phyloP scores from a whole-genome alignment of 2,797 vertebrate species.

The Acomys russatus region DNA sequence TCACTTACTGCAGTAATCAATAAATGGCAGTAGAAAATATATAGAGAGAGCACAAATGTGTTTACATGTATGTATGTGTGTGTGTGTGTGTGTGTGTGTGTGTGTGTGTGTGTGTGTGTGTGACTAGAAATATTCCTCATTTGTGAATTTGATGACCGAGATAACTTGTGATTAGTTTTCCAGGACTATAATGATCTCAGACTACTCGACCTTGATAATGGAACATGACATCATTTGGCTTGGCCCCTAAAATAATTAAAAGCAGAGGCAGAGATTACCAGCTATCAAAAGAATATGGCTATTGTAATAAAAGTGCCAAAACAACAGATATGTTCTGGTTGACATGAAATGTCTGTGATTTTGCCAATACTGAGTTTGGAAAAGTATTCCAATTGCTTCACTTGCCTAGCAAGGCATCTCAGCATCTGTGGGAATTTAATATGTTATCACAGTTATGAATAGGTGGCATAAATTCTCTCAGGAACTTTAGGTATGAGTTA shows the following conservation, averaged over 20 bases:
- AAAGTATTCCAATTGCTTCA: neutral
- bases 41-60: neutral
- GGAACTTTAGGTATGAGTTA: neutral
- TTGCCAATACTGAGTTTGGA: constrained; percentile 14
- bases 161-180: constrained; percentile 5
- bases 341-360: constrained; percentile 8
- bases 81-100: too few species aligned
- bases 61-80: neutral
- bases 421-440: neutral
- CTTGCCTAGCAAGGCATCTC: constrained; percentile 1
- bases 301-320: neutral
- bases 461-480: neutral
- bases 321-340: neutral
- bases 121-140: neutral
- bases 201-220: neutral
- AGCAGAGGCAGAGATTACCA: neutral
- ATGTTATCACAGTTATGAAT: too few species aligned
- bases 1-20: neutral
- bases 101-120: too few species aligned
- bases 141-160: constrained; percentile 17
- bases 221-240: neutral
- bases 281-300: constrained; percentile 5
- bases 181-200: neutral
- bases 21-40: neutral
- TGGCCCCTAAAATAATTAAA: too few species aligned